phyloP scores from a whole-genome alignment of 92 coral and sea anemone species.

The Siderastrea siderea region DNA sequence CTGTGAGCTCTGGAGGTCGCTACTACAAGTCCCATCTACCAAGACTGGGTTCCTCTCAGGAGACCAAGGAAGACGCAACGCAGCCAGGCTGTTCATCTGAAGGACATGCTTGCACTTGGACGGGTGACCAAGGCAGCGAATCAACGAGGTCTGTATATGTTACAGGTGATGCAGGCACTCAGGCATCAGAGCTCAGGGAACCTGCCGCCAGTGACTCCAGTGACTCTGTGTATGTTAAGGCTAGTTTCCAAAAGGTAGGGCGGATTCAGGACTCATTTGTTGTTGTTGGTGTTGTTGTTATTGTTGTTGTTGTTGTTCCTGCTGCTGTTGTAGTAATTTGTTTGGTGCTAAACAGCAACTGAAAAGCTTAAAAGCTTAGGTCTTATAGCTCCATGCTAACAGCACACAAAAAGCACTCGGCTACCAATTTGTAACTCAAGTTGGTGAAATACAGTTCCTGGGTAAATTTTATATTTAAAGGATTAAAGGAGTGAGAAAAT shows the following conservation, averaged over 20 bases:
- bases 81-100: not conserved
- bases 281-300: no score
- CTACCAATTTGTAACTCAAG: no score
- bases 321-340: no score
- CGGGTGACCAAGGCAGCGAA: not conserved
- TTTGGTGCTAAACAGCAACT: no score
- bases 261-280: no score
- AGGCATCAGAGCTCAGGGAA: not conserved
- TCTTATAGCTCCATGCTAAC: no score
- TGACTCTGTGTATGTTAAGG: not conserved
- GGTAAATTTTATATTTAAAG: no score
- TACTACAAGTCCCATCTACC: conserved; percentile 53
- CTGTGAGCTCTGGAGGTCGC: conserved; percentile 17
- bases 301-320: no score
- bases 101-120: not conserved
- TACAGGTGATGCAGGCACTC: not conserved
- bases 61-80: not conserved
- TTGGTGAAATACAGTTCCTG: no score
- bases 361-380: no score
- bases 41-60: conserved; percentile 22
- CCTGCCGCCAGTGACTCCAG: not conserved
- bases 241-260: not conserved
- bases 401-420: no score
- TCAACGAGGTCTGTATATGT: not conserved
- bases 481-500: no score